A percentile compares a stretch with the other conserved stretches of the same genome.
phyloP scores from a whole-genome alignment of 1,140 invertebrate genomes.

The Battus philenor region DNA sequence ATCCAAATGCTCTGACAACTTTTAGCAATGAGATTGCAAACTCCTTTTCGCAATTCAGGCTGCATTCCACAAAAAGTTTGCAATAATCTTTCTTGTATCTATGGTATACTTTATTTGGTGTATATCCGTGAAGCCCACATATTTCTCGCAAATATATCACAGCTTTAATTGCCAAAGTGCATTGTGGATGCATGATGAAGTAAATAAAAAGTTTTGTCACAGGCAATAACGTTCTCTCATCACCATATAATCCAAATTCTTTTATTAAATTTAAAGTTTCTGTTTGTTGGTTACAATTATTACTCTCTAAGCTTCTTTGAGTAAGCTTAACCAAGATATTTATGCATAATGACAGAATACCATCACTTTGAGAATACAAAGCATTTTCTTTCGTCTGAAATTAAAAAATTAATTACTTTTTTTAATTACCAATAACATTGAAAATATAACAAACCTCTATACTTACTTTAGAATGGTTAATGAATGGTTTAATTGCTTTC shows the following conservation, averaged over 20 bases:
- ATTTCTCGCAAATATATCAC: constrained; percentile 78
- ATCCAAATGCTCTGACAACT: constrained; percentile 78
- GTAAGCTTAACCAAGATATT: constrained; percentile 70
- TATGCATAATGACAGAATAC: constrained; percentile 45
- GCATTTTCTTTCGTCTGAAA: constrained; percentile 16
- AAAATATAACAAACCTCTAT: no score
- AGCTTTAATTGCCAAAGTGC: constrained; percentile 78
- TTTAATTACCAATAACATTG: no score
- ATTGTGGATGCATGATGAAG: constrained; percentile 80
- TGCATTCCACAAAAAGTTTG: constrained; percentile 77
- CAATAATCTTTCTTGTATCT: constrained; percentile 82
- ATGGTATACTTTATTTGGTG: constrained; percentile 79
- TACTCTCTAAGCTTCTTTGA: constrained; percentile 69
- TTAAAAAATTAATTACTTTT: no score
- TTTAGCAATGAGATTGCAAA: constrained; percentile 73
- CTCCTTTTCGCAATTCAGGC: constrained; percentile 72
- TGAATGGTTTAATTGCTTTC: constrained; percentile 40
- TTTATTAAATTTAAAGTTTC: constrained; percentile 74
- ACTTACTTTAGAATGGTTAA: constrained; percentile 46
- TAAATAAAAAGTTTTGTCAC: constrained; percentile 79
- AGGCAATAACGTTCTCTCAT: constrained; percentile 73
- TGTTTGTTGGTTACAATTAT: constrained; percentile 74
- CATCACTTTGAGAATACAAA: not conserved
- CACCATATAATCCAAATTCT: constrained; percentile 65
- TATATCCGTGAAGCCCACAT: constrained; percentile 75